Conservation (phyloP, 2,113 vertebrate genomes). For the Mastomys natalensis region DNA sequence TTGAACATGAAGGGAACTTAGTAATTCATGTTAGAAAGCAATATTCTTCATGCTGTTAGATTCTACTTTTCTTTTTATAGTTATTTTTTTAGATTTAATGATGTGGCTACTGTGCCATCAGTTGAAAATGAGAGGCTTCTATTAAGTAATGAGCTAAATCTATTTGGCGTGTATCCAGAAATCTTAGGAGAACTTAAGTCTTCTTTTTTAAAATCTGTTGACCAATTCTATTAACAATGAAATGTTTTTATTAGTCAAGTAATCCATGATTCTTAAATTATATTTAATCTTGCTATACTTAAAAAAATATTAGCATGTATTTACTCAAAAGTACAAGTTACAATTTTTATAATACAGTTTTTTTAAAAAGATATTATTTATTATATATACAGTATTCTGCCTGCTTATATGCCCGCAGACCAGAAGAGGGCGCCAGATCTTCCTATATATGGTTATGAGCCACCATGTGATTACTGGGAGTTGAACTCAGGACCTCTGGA, state of each 20-base stretch:
- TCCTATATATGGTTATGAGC: too few relatives aligned
- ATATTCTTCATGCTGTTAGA: background rate
- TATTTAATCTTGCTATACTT: constrained; percentile 5
- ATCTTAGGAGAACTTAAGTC: background rate
- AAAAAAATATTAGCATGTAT: constrained; percentile 9
- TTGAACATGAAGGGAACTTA: background rate
- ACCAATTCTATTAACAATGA: background rate
- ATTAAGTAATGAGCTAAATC: background rate
- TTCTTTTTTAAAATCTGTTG: background rate
- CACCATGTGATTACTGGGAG: too few relatives aligned
- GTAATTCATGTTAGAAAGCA: constrained; percentile 29
- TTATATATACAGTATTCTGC: too few relatives aligned
- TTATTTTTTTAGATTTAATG: background rate
- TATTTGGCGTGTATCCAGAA: background rate
- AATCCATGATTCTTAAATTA: background rate
- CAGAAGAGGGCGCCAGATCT: too few relatives aligned
- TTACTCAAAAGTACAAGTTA: constrained; percentile 3
- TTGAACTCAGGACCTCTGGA: too few relatives aligned
- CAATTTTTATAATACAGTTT: background rate
- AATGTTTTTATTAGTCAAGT: background rate
- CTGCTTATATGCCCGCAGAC: too few relatives aligned
- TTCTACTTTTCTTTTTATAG: constrained; percentile 42
- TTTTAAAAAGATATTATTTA: too few relatives aligned
- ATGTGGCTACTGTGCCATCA: background rate
- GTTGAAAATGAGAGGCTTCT: constrained; percentile 29